A percentile compares a stretch with the other conserved stretches of the same genome.
phyloP scores from a whole-genome alignment of 2,797 vertebrate species.

The Notamacropus eugenii region DNA sequence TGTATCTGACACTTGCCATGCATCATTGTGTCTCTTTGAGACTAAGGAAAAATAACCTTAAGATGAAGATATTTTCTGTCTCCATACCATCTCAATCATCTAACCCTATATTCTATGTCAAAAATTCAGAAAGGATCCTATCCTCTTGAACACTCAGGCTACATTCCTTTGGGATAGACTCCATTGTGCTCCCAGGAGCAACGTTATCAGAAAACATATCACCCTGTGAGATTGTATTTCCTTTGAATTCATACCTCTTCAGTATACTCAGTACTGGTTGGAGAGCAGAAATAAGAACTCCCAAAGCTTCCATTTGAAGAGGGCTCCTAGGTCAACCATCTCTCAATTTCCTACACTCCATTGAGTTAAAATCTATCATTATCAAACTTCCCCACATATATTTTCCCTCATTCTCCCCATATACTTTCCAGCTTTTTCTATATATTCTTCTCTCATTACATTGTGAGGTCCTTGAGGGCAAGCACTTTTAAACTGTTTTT shows the following conservation, averaged over 20 bases:
- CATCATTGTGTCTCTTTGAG: neutral
- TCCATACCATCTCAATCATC: neutral
- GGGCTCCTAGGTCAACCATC: neutral
- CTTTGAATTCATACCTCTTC: too few relatives aligned
- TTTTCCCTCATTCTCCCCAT: neutral
- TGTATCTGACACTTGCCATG: too few relatives aligned
- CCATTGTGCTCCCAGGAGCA: too few relatives aligned
- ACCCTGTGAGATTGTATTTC: too few relatives aligned
- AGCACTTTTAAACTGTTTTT: neutral
- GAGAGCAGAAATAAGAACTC: too few relatives aligned
- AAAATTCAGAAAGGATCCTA: neutral
- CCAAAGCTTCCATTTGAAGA: too few relatives aligned
- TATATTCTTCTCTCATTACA: neutral
- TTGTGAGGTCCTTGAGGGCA: neutral
- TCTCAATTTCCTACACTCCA: neutral
- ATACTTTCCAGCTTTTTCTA: neutral
- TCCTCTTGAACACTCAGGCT: neutral
- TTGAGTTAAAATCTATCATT: neutral
- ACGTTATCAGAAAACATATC: too few relatives aligned
- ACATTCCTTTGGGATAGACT: too few relatives aligned
- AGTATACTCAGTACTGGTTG: too few relatives aligned
- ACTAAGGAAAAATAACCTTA: neutral
- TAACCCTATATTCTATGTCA: too few relatives aligned
- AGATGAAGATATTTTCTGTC: neutral
- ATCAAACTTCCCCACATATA: neutral